Evolutionary conservation across 2,888 invertebrate genomes (phyloP).

Genomic region (Hypomecis punctinalis): DNA sequence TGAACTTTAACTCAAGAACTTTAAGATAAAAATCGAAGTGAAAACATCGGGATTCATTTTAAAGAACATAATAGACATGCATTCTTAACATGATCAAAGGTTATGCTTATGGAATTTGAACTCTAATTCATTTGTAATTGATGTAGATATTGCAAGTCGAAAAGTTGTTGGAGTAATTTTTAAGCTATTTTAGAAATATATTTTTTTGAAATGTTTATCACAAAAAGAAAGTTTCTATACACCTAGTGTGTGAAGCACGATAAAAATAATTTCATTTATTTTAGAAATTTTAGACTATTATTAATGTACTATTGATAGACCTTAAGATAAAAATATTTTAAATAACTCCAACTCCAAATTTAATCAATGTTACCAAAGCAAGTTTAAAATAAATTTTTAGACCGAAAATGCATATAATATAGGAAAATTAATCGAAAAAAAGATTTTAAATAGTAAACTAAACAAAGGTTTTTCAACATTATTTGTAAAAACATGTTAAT

Average conservation of each 20-base stretch:
- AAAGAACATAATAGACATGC: conserved; percentile 40
- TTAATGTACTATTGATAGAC: conserved; percentile 11
- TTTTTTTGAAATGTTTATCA: no score
- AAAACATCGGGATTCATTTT: conserved; percentile 8
- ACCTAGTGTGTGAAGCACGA: no score
- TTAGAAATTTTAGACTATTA: no score
- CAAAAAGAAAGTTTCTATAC: no score
- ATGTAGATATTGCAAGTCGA: conserved; percentile 30
- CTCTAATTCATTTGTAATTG: conserved; percentile 41
- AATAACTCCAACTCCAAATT: background rate
- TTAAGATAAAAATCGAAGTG: conserved; percentile 20
- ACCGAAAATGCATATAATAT: no score
- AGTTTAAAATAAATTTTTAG: background rate
- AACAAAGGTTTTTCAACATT: no score
- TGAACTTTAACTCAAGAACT: conserved; percentile 8
- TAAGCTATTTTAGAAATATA: conserved; percentile 39
- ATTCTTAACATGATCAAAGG: conserved; percentile 49
- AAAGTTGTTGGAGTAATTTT: conserved; percentile 35
- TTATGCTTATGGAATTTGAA: conserved; percentile 44
- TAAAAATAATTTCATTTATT: no score
- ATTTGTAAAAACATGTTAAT: no score
- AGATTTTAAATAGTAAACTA: no score
- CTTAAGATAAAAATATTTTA: background rate
- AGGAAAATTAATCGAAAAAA: no score
- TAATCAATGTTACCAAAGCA: background rate